Evolutionary conservation across 2,113 vertebrate species (phyloP).

Genomic region (Sus scrofa): T2T-Sscrofa CM000812.6:137140501-137141000

Average conservation of each 20-base stretch:
- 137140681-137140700: slow-evolving; percentile 64
- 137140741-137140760: slow-evolving; percentile 69
- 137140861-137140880: slow-evolving; percentile 64
- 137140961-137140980: too few relatives aligned
- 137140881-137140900: too few relatives aligned
- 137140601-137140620: neutral
- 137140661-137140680: slow-evolving; percentile 56
- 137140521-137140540: neutral
- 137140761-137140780: slow-evolving; percentile 63
- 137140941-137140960: too few relatives aligned
- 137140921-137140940: too few relatives aligned
- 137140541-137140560: neutral
- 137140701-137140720: neutral
- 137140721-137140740: slow-evolving; percentile 53
- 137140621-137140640: neutral
- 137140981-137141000: too few relatives aligned
- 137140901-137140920: too few relatives aligned
- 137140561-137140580: slow-evolving; percentile 18
- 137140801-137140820: slow-evolving; percentile 74
- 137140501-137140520: slow-evolving; percentile 45
- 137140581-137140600: neutral
- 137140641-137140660: neutral
- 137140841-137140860: slow-evolving; percentile 65
- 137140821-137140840: slow-evolving; percentile 73
- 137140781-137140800: slow-evolving; percentile 71